Evolutionary conservation across 1,140 invertebrate genomes (phyloP), one percentile per base, ranked within the genome.

Genomic region (Pseudomyrmex concolor): DNA sequence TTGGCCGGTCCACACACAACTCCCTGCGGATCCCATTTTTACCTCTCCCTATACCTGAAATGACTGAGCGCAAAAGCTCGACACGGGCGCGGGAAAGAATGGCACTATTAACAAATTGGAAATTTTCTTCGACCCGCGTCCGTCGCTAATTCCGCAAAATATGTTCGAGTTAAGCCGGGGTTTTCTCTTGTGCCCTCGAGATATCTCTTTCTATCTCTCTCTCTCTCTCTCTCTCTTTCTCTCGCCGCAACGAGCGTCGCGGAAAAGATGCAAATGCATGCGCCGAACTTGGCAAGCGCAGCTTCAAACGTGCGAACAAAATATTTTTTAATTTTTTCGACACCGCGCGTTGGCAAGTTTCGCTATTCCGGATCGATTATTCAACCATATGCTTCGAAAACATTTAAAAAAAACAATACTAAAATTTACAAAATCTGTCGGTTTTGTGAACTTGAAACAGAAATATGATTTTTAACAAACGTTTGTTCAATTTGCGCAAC

Each of bases 101-200:
- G 50, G 62, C 59, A 54, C 85, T 84, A 86, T 86, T 85, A 89
- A 83, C 85, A 76, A 60, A 84, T 62, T 84, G 64, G 48, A 81
- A 84, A 70, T 70, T 80, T 72, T 48, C 43, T 50, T 60, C 22
- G 12, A 43, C 45, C 3, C 17, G 22, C 15, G 50, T 57, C 76
- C 55, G 64, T 17, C 50, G 45, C 25, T 77, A 66, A 78, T 83
- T 51, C 54, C 5, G 48, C 59, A 25, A 62, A 51, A 63, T 74
- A 82, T 74, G 70, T 66, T 25, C 59, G 59, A 62, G 22, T 74
- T 54, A 82, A 82, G 17, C 34, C 34, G 34, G 5, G 34, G 34
- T 34, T 34, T 34, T 34, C 5, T 34, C 34, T 7, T 7, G 34
- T 34, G 25, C 25, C 68, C 45, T 5, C n/a, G 12, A 25, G 19